phyloP scores from a whole-genome alignment of 2,888 invertebrate genomes.

The Catotricha subobsoleta region DNA sequence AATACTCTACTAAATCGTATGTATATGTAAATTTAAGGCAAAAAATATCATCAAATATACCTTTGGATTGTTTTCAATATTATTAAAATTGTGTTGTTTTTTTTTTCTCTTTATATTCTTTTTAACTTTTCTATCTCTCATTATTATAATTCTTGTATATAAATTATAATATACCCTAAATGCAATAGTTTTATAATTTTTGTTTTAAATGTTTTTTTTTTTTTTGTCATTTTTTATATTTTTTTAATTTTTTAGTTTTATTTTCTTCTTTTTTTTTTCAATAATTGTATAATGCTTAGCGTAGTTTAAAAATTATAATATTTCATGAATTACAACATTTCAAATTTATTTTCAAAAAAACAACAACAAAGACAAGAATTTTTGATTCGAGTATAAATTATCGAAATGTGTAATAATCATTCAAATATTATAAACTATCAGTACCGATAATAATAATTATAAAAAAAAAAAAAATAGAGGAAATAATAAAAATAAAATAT shows the following conservation, averaged over 20 bases:
- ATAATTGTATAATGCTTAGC: not conserved
- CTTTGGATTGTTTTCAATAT: conserved; percentile 15
- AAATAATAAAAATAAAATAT: too few relatives aligned
- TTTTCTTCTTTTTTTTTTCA: not conserved
- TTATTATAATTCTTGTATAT: conserved; percentile 13
- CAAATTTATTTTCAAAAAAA: too few relatives aligned
- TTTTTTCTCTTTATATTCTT: conserved; percentile 8
- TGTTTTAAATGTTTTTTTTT: conserved; percentile 10
- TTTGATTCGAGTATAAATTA: too few relatives aligned
- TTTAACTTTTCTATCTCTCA: conserved; percentile 14
- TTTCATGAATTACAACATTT: too few relatives aligned
- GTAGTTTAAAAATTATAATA: too few relatives aligned
- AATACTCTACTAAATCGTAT: conserved; percentile 9
- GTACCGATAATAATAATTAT: too few relatives aligned
- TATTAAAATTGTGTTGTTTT: conserved; percentile 8
- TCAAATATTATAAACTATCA: too few relatives aligned
- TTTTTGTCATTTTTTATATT: conserved; percentile 9
- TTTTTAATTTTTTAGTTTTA: not conserved
- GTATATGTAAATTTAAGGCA: conserved; percentile 16
- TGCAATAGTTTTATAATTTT: not conserved
- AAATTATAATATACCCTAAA: conserved; percentile 2
- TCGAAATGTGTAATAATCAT: too few relatives aligned
- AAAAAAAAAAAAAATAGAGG: too few relatives aligned
- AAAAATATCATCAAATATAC: conserved; percentile 17
- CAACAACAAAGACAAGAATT: too few relatives aligned